Evolutionary conservation across 2,113 vertebrate genomes (phyloP).

Genomic region (Tupaia chinensis): DNA sequence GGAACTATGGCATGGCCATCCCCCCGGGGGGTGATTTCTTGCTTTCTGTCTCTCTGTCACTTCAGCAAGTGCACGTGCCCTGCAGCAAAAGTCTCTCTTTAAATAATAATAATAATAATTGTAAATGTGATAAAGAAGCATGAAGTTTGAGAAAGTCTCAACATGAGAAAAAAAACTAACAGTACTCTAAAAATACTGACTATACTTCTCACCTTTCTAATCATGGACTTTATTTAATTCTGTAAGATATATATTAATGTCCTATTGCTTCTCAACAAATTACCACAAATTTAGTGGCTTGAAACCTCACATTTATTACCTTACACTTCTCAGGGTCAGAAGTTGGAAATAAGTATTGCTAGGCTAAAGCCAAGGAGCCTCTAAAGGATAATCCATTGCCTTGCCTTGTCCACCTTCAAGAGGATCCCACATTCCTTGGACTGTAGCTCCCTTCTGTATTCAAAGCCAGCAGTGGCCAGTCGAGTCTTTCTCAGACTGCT

Average conservation of each 20-base stretch:
- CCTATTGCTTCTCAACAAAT: not conserved
- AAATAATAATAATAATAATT: slow-evolving; percentile 1
- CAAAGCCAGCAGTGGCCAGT: not conserved
- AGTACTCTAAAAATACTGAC: not conserved
- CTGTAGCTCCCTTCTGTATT: not conserved
- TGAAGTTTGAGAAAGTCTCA: slow-evolving; percentile 13
- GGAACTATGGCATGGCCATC: no score
- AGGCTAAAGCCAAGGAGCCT: not conserved
- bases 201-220: not conserved
- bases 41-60: no score
- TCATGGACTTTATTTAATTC: slow-evolving; percentile 1
- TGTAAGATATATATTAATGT: not conserved
- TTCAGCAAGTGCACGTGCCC: no score
- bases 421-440: not conserved
- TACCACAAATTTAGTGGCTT: not conserved
- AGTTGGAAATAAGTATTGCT: not conserved
- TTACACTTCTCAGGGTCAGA: not conserved
- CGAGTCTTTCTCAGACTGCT: not conserved
- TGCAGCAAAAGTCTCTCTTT: no score
- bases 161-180: not conserved
- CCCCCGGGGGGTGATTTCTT: no score
- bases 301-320: not conserved
- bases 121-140: slow-evolving; percentile 59
- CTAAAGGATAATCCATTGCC: not conserved
- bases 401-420: not conserved